These are phyloP conservation scores for Xenentodon cancila DNA, from an alignment of 2,797 vertebrate genomes.

Conservation along the genomic window DNA sequence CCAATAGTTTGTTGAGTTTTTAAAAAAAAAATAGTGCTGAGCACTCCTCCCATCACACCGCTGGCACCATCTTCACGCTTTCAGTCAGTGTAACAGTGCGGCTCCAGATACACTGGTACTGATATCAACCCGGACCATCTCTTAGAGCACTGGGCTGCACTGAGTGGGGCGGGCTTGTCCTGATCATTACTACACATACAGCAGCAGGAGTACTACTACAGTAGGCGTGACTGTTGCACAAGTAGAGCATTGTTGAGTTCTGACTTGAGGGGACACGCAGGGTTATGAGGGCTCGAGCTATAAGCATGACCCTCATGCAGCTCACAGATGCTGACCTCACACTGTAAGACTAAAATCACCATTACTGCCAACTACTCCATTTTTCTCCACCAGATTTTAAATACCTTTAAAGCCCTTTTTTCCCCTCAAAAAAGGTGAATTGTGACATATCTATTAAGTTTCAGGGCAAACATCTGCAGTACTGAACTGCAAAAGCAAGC, in stretches of 20 bases:
- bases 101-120: slow-evolving; percentile 49
- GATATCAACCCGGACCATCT: slow-evolving; percentile 22
- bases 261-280: slow-evolving; percentile 25
- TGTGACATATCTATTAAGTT: too few relatives aligned
- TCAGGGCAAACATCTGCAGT: too few relatives aligned
- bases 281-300: too few relatives aligned
- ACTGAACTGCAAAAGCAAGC: too few relatives aligned
- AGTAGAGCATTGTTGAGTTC: too few relatives aligned
- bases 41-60: slow-evolving; percentile 41
- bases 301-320: neutral
- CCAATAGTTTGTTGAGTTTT: slow-evolving; percentile 11
- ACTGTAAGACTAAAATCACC: neutral
- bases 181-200: slow-evolving; percentile 9
- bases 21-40: slow-evolving; percentile 32
- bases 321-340: neutral
- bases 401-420: neutral
- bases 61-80: slow-evolving; percentile 33
- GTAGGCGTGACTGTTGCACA: slow-evolving; percentile 6
- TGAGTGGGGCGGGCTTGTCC: slow-evolving; percentile 13
- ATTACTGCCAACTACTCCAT: neutral
- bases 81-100: slow-evolving; percentile 27
- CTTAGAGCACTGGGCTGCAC: slow-evolving; percentile 48
- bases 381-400: neutral
- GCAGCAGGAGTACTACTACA: slow-evolving; percentile 20
- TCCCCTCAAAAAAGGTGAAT: neutral